These are phyloP conservation scores for Bostrychus sinensis DNA, from an alignment of 2,113 vertebrate genomes.

Conservation along the genomic window DNA sequence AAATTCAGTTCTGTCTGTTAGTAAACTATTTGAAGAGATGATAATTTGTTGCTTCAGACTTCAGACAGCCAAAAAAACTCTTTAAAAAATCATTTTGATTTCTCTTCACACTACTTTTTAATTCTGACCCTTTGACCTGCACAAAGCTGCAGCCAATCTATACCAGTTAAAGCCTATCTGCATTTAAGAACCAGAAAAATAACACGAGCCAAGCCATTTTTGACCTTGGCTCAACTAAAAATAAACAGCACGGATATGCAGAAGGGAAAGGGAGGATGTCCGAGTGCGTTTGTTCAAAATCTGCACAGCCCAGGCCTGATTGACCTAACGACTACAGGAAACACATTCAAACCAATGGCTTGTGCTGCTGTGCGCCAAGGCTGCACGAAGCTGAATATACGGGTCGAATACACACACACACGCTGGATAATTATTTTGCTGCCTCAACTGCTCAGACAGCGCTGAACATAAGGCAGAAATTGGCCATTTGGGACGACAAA, in stretches of 20 bases:
- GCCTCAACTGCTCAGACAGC: slow-evolving; percentile 62
- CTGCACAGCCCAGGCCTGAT: slow-evolving; percentile 24
- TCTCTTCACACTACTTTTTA: not conserved
- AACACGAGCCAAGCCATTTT: slow-evolving; percentile 29
- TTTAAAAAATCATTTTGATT: not conserved
- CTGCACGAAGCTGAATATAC: slow-evolving; percentile 22
- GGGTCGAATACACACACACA: slow-evolving; percentile 17
- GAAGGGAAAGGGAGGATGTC: slow-evolving; percentile 29
- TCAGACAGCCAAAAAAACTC: not conserved
- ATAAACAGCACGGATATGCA: slow-evolving; percentile 32
- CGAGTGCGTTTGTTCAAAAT: slow-evolving; percentile 10
- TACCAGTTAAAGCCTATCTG: slow-evolving; percentile 45
- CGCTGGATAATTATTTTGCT: slow-evolving; percentile 56
- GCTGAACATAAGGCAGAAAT: slow-evolving; percentile 69
- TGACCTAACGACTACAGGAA: slow-evolving; percentile 34
- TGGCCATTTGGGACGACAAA: slow-evolving; percentile 68
- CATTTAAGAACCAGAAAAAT: slow-evolving; percentile 47
- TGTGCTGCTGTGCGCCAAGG: slow-evolving; percentile 1
- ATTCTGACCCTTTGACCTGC: not conserved
- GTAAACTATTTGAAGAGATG: no score
- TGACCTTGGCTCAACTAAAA: slow-evolving; percentile 61
- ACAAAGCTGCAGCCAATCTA: slow-evolving; percentile 21
- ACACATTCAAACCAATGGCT: not conserved
- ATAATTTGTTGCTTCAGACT: not conserved
- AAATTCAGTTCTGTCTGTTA: no score